Conservation (phyloP, 1,140 invertebrate species). For the Nephotettix cincticeps region DNA sequence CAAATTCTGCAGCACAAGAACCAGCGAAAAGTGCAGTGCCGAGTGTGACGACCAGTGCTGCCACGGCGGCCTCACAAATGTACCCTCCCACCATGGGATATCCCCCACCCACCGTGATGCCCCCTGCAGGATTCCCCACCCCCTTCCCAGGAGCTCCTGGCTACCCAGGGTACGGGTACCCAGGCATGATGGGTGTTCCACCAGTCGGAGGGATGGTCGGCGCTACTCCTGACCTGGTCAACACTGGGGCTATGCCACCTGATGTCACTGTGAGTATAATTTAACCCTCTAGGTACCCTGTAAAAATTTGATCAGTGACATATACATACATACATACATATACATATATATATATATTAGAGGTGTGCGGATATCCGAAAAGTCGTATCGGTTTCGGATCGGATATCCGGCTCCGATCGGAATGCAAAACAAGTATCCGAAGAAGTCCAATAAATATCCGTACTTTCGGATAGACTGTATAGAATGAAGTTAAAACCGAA, state of each 20-base stretch:
- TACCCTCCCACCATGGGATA: conserved; percentile 3
- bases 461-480: too few species aligned
- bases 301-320: too few species aligned
- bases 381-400: too few species aligned
- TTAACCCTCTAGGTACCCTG: too few species aligned
- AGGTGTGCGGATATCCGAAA: too few species aligned
- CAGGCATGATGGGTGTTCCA: background rate
- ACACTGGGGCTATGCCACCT: background rate
- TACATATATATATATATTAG: too few species aligned
- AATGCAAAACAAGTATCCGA: too few species aligned
- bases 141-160: background rate
- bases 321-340: too few species aligned
- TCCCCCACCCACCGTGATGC: background rate
- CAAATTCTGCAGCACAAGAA: conserved; percentile 19
- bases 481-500: too few species aligned
- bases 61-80: background rate
- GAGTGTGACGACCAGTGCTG: background rate
- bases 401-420: too few species aligned
- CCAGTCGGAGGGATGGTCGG: background rate
- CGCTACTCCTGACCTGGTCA: background rate
- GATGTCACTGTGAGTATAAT: background rate
- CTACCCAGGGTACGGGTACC: background rate
- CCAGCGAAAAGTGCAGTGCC: background rate
- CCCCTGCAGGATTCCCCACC: too few species aligned
- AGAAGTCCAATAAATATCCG: too few species aligned